Base-by-base conservation (phyloP, 2,888 invertebrate species). In the Gibbula magus region DNA sequence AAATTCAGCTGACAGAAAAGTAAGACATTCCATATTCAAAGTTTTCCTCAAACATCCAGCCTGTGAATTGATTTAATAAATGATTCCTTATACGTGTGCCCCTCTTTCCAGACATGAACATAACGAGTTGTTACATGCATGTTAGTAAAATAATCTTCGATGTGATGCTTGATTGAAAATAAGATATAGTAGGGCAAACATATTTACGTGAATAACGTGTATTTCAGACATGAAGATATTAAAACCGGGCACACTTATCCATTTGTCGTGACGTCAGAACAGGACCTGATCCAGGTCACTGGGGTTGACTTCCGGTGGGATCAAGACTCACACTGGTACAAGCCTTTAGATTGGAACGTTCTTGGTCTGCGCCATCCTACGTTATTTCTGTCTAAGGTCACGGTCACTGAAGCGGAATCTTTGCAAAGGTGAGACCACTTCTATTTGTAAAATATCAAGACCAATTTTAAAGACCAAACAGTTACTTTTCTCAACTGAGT, bases 201-300 rank as follows among this genome's bases (percentile, higher is more conserved):
- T 0, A 29, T 53, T 25, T 18, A 13, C 25, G 0, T 61, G 18
- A 32, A 16, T 35, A 8, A 35, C 8, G 74, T 80, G 10, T 52
- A 29, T 77, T 82, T 56, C 75, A 87, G 88, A n/a, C 77, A 79
- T 25, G 79, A 79, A 0, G 79, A 84, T 22, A 82, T 89, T 20
- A 70, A 83, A 13, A 85, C 88, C 1, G 87, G 88, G 7, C 83
- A 86, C 25, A 86, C 84, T 1, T 88, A 88, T 67, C 83, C 83
- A 2, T 89, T 85, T 67, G 52, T 88, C 52, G 75, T 88, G 70
- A 82, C 83, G 22, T 82, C 87, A 20, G 76, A 83, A 8, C 82
- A 82, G 13, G 84, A 88, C 76, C 78, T 90, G 22, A 89, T 89
- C 5, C 76, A 78, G 13, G 51, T 89, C 22, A 75, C 25, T 4